Evolutionary conservation across 2,888 invertebrate species (phyloP).

Genomic region (Drosophila subsilvestris): DNA sequence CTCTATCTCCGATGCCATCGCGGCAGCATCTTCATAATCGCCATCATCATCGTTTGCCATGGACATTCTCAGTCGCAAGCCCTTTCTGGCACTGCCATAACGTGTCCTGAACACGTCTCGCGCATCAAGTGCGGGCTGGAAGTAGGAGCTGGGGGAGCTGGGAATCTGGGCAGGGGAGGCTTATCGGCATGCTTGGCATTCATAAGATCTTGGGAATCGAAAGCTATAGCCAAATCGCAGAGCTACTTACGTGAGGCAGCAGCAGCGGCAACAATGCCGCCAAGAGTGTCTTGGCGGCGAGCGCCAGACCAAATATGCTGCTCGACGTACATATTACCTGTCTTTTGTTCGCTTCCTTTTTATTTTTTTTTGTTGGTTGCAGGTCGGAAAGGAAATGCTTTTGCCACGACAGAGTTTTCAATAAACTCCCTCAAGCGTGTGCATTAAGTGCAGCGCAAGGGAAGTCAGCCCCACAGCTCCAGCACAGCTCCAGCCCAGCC

Average conservation of each 20-base stretch:
- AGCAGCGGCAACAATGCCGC: conserved; percentile 55
- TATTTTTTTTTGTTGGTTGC: neutral
- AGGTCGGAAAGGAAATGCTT: conserved; percentile 60
- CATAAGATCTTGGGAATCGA: conserved; percentile 69
- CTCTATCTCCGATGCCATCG: conserved; percentile 49
- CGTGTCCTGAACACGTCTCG: conserved; percentile 72
- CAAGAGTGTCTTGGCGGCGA: conserved; percentile 44
- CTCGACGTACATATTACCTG: conserved; percentile 70
- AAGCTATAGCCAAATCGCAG: conserved; percentile 54
- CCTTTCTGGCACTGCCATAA: conserved; percentile 34
- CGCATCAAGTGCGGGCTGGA: conserved; percentile 42
- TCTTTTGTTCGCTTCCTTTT: conserved; percentile 55
- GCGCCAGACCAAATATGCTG: conserved; percentile 69
- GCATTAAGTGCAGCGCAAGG: conserved; percentile 77
- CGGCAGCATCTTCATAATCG: conserved; percentile 68
- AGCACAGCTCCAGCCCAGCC: neutral
- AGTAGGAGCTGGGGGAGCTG: neutral
- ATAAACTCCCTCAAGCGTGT: conserved; percentile 82
- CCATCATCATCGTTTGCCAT: conserved; percentile 69
- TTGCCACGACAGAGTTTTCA: conserved; percentile 79
- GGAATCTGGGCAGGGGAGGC: conserved; percentile 1
- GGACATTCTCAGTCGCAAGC: conserved; percentile 24
- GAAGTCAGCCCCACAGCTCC: conserved; percentile 39
- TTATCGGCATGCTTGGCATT: conserved; percentile 76
- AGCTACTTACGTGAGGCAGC: conserved; percentile 64